These are phyloP conservation scores for Crocallis elinguaria DNA, from an alignment of 2,888 invertebrate genomes.

Conservation along the genomic window DNA sequence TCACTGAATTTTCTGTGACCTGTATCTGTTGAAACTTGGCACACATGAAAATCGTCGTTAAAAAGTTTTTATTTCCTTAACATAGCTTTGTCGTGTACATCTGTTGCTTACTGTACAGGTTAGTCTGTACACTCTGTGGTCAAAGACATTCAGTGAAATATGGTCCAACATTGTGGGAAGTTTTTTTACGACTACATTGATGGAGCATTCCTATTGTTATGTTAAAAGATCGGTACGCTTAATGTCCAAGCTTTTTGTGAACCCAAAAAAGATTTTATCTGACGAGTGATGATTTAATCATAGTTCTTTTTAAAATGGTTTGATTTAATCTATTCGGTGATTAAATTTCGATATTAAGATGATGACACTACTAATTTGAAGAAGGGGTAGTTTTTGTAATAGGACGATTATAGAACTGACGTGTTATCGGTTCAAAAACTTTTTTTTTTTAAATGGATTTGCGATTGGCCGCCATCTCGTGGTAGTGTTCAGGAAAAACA, in stretches of 20 bases:
- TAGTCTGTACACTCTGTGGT: not conserved
- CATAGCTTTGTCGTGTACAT: no score
- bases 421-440: no score
- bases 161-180: conserved; percentile 22
- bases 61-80: no score
- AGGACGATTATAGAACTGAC: no score
- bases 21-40: no score
- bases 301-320: not conserved
- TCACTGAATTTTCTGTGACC: no score
- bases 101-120: conserved; percentile 11
- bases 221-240: conserved; percentile 6
- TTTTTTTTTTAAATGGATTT: no score
- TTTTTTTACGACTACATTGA: conserved; percentile 19
- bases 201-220: conserved; percentile 25
- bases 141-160: conserved; percentile 26
- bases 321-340: conserved; percentile 17
- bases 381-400: not conserved
- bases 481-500: no score
- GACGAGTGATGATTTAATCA: conserved; percentile 12
- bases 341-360: conserved; percentile 7
- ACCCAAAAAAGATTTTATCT: conserved; percentile 15
- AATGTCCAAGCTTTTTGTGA: conserved; percentile 17
- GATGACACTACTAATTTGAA: not conserved
- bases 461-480: no score
- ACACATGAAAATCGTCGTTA: no score